These are phyloP conservation scores for Ostrea denselamellosa DNA, from an alignment of 1,140 invertebrate genomes.

Conservation along the genomic window DNA sequence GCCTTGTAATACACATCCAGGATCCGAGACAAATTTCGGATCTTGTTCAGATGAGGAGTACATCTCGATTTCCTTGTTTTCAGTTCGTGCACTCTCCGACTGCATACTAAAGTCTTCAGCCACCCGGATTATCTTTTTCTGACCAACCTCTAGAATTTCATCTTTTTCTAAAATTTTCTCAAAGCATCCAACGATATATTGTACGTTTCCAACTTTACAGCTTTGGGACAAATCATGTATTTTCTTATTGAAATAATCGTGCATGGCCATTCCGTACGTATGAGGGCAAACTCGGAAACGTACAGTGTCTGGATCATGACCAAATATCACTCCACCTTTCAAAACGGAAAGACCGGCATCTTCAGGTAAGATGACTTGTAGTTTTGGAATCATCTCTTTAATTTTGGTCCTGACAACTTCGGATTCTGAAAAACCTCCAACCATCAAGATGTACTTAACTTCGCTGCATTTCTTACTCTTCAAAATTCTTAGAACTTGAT, in stretches of 20 bases:
- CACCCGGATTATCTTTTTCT: not conserved
- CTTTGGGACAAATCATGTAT: not conserved
- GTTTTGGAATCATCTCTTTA: conserved; percentile 32
- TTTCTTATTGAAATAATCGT: conserved; percentile 1
- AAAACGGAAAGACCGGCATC: conserved; percentile 44
- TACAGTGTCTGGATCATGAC: conserved; percentile 44
- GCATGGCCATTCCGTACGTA: conserved; percentile 40
- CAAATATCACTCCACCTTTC: conserved; percentile 57
- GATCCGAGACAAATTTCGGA: conserved; percentile 23
- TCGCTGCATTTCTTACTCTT: not conserved
- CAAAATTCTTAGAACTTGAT: conserved; percentile 36
- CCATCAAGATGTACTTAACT: conserved; percentile 49
- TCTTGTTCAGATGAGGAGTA: conserved; percentile 13
- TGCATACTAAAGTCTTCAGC: not conserved
- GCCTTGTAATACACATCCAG: not conserved
- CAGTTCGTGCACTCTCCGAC: not conserved
- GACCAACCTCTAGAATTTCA: conserved; percentile 14
- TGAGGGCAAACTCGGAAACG: conserved; percentile 29
- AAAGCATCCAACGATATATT: conserved; percentile 13
- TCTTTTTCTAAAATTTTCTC: conserved; percentile 27
- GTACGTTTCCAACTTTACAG: not conserved
- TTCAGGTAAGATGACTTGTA: conserved; percentile 32
- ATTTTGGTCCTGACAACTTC: conserved; percentile 34
- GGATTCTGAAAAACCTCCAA: conserved; percentile 56
- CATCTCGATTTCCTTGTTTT: conserved; percentile 15